These are phyloP conservation scores for Hermaeophaga mercurialis DNA, from an alignment of 2,888 invertebrate genomes.

Conservation along the genomic window DNA sequence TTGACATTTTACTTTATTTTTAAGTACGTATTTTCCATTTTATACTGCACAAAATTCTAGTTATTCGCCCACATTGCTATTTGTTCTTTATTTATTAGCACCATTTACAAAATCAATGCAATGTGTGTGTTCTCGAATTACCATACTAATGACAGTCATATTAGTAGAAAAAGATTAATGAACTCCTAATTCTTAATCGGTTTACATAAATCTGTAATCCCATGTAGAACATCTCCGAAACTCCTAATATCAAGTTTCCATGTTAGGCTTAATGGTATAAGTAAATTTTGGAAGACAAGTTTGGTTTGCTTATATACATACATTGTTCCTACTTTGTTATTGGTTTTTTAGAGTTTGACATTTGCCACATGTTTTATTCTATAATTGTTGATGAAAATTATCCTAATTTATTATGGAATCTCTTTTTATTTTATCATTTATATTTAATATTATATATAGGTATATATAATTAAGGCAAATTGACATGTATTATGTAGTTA, in stretches of 20 bases:
- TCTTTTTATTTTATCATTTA: too few relatives aligned
- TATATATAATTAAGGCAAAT: too few relatives aligned
- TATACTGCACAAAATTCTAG: not conserved
- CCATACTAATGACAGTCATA: conserved; percentile 23
- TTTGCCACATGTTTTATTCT: too few relatives aligned
- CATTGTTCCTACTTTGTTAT: too few relatives aligned
- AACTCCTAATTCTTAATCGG: conserved; percentile 29
- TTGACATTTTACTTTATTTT: not conserved
- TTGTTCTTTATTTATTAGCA: not conserved
- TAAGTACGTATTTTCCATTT: not conserved
- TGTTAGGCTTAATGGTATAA: not conserved
- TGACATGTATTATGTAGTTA: too few relatives aligned
- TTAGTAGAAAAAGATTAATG: conserved; percentile 27
- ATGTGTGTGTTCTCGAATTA: conserved; percentile 11
- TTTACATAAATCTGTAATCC: conserved; percentile 28
- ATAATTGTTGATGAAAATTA: too few relatives aligned
- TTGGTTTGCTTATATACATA: too few relatives aligned
- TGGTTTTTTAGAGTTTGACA: too few relatives aligned
- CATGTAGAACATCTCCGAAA: conserved; percentile 18
- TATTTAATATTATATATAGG: too few relatives aligned
- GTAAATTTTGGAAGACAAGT: too few relatives aligned
- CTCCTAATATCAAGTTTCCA: conserved; percentile 2
- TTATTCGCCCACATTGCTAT: not conserved
- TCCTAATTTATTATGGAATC: too few relatives aligned
- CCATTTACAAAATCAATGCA: conserved; percentile 3